Percentiles rank a stretch among this genome's conserved stretches.
Conservation (phyloP, 2,888 invertebrate genomes). For the Laspeyria flexula region DNA sequence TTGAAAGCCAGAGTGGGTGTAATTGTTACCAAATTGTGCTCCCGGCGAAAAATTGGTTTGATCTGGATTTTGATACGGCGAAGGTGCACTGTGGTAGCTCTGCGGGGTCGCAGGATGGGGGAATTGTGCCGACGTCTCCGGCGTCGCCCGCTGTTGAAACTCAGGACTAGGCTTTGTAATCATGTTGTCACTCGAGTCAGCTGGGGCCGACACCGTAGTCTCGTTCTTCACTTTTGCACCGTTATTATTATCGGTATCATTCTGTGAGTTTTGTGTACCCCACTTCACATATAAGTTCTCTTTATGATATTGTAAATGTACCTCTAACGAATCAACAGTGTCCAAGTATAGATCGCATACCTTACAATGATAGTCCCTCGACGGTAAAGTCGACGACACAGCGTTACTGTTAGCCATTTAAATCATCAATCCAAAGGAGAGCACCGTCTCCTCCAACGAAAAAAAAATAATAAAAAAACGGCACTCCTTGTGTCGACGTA, state of each 20-base stretch:
- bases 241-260: constrained; percentile 89
- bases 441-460: constrained; percentile 83
- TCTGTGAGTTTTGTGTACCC: constrained; percentile 86
- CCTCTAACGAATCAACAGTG: constrained; percentile 91
- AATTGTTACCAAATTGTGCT: constrained; percentile 80
- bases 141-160: constrained; percentile 85
- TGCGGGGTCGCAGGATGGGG: constrained; percentile 88
- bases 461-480: constrained; percentile 81
- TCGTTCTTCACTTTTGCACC: constrained; percentile 86
- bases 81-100: constrained; percentile 89
- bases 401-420: constrained; percentile 85
- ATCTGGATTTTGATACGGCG: constrained; percentile 87
- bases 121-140: constrained; percentile 85
- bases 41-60: constrained; percentile 86
- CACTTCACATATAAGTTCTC: constrained; percentile 91
- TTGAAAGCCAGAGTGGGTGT: constrained; percentile 81
- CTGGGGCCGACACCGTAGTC: constrained; percentile 88
- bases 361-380: constrained; percentile 89
- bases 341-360: constrained; percentile 92
- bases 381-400: constrained; percentile 84
- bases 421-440: constrained; percentile 78
- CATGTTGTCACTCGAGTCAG: constrained; percentile 91
- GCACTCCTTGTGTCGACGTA: constrained; percentile 72
- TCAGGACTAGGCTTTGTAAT: constrained; percentile 88
- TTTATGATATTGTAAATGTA: constrained; percentile 92